Evolutionary conservation across 2,888 invertebrate species (phyloP), one percentile per base, ranked within the genome.

Genomic region (Drosophila anomalata): DNA sequence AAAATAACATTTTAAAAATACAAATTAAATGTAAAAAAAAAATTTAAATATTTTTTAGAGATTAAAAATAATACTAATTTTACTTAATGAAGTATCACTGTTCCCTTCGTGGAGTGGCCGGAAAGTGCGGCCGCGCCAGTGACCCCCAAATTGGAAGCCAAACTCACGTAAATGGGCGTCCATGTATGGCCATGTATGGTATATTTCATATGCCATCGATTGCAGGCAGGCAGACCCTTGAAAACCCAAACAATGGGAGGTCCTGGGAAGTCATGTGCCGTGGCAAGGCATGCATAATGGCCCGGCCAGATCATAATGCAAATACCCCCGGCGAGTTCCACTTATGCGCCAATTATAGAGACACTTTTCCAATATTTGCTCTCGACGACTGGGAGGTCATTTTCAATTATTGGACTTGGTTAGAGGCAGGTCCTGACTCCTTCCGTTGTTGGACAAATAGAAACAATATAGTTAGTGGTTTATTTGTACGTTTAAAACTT

Each of bases 201-300:
- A 79, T 76, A 83, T 86, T 83, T 86, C 71, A 80, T 86, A 44
- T 69, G 73, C 54, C 70, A 83, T 86, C 80, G 83, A 76, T 87
- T 86, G 52, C 59, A 66, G 47, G 3, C 29, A n/a, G n/a, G 12
- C n/a, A 42, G 24, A 14, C 20, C 44, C 24, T 26, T 17, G 33
- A 44, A 31, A 22, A 8, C 9, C 24, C 20, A 20, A 53, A 24
- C 42, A 9, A 11, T 33, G 12, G 22, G 2, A 29, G 9, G 6
- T 24, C 29, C 17, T 29, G 17, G 26, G 9, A n/a, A 51, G 11
- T 7, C 17, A 22, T 36, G 31, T 9, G 29, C 29, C 2, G 22
- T 39, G 52, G 42, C n/a, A 5, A 39, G 14, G 14, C 33, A 44
- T 36, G n/a, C 42, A 63, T 50, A 36, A 22, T 44, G 51, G 20